These are phyloP conservation scores for Ooceraea biroi DNA, from an alignment of 1,140 invertebrate genomes.

Conservation along the genomic window DNA sequence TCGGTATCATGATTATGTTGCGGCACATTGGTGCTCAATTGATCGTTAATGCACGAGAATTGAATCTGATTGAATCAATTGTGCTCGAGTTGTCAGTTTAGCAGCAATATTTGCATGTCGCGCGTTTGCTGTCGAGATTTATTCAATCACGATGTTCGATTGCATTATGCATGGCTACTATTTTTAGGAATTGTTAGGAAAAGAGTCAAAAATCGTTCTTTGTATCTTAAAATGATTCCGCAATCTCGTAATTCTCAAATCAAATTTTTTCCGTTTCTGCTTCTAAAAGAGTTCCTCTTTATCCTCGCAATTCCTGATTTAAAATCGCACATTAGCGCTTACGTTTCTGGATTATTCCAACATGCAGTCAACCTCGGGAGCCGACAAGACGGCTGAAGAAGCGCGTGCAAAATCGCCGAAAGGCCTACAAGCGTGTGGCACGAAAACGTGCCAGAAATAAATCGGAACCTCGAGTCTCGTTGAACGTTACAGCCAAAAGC, in stretches of 20 bases:
- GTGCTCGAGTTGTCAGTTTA: not conserved
- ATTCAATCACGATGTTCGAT: not conserved
- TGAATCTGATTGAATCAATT: constrained; percentile 24
- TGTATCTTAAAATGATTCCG: no score
- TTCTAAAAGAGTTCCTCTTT: no score
- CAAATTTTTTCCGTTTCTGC: no score
- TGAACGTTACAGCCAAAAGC: no score
- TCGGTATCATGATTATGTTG: not conserved
- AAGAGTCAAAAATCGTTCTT: not conserved
- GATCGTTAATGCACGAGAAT: constrained; percentile 26
- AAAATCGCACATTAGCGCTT: no score
- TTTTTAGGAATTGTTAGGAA: not conserved
- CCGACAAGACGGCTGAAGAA: no score
- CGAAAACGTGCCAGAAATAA: not conserved
- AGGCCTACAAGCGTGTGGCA: not conserved
- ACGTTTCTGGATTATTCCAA: no score
- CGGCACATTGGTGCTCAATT: not conserved
- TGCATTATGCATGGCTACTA: not conserved
- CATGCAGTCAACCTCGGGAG: no score
- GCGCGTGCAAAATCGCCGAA: no score
- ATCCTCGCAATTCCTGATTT: no score
- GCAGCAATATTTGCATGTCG: not conserved
- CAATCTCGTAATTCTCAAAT: no score
- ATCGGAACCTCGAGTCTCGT: not conserved
- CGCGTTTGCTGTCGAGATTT: not conserved